These are phyloP conservation scores for Calameuta idolon DNA, from an alignment of 2,888 invertebrate genomes.

Conservation along the genomic window DNA sequence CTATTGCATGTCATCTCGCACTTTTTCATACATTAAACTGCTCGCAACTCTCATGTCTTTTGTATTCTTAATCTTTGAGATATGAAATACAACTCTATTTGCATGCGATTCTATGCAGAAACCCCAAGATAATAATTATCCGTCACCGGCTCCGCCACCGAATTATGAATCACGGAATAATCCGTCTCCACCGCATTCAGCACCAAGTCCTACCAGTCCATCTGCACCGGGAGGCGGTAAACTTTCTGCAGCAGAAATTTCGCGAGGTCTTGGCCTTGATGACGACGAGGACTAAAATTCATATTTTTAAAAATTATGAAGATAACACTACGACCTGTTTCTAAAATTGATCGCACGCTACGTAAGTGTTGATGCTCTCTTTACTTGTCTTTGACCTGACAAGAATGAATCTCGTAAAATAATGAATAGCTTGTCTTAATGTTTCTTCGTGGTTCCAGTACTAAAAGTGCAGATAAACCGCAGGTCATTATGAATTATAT, in stretches of 20 bases:
- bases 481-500: not conserved
- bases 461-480: not conserved
- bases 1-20: not conserved
- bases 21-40: not conserved
- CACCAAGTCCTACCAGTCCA: conserved; percentile 37
- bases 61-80: not conserved
- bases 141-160: conserved; percentile 35
- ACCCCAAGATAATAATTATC: conserved; percentile 37
- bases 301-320: not conserved
- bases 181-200: conserved; percentile 30
- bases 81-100: not conserved
- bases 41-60: not conserved
- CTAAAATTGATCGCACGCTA: not conserved
- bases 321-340: conserved; percentile 6
- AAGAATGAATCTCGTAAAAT: not conserved
- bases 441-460: not conserved
- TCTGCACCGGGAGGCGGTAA: conserved; percentile 47
- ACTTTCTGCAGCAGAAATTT: conserved; percentile 61
- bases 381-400: not conserved
- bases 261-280: conserved; percentile 59
- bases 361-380: not conserved
- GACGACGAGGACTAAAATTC: conserved; percentile 40
- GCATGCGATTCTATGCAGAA: conserved; percentile 34
- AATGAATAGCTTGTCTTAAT: not conserved
- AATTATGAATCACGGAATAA: conserved; percentile 27